Conservation (phyloP, 2,888 invertebrate genomes). For the Mythimna loreyi region DNA sequence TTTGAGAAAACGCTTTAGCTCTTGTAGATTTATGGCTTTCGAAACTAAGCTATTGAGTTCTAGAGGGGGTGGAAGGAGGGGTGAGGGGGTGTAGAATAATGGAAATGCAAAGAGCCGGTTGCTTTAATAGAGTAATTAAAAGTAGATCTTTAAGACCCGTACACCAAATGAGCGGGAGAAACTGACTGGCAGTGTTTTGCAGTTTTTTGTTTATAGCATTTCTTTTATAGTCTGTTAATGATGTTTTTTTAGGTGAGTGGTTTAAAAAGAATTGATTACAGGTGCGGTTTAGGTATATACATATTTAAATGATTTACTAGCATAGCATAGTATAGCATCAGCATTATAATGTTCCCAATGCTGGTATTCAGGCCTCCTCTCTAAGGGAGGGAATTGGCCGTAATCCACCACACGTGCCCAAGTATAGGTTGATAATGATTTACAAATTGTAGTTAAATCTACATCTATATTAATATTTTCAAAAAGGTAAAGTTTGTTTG, state of each 20-base stretch:
- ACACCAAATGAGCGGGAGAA: constrained; percentile 24
- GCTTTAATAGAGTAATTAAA: constrained; percentile 55
- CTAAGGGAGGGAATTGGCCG: no score
- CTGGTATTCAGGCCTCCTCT: no score
- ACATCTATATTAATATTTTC: no score
- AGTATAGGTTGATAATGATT: no score
- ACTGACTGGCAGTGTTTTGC: constrained; percentile 18
- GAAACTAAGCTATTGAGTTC: constrained; percentile 46
- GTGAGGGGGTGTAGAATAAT: neutral
- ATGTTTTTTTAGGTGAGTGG: neutral
- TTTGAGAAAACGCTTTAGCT: constrained; percentile 41
- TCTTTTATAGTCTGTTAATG: neutral
- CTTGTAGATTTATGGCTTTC: constrained; percentile 45
- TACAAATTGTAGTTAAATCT: no score
- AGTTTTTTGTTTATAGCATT: constrained; percentile 12
- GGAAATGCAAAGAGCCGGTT: constrained; percentile 32
- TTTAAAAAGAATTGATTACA: neutral
- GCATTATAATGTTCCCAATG: no score
- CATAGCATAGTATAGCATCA: no score
- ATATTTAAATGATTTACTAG: no score
- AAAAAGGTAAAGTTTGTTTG: no score
- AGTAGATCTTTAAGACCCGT: constrained; percentile 25
- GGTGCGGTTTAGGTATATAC: no score
- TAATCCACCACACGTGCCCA: no score
- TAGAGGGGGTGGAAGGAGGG: neutral